Conservation (phyloP, 1,140 invertebrate genomes). For the Temnothorax longispinosus region DNA sequence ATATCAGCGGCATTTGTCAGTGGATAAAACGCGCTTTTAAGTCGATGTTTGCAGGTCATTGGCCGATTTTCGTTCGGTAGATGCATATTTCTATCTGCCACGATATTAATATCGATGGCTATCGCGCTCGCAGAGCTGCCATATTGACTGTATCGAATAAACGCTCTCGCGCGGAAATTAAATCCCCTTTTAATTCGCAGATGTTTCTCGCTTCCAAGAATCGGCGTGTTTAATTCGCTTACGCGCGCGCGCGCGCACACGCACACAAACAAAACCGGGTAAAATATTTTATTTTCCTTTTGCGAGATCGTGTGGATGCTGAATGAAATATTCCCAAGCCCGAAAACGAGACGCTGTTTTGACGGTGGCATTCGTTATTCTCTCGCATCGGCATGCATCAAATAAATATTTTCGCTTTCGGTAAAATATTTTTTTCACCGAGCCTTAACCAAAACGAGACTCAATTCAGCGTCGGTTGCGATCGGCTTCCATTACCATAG, state of each 20-base stretch:
- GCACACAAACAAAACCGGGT: neutral
- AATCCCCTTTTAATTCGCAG: slow-evolving; percentile 58
- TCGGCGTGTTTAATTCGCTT: slow-evolving; percentile 40
- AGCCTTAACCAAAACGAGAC: slow-evolving; percentile 30
- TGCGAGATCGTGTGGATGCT: neutral
- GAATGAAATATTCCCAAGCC: slow-evolving; percentile 42
- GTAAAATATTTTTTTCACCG: slow-evolving; percentile 45
- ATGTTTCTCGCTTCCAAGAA: slow-evolving; percentile 55
- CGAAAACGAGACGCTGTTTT: slow-evolving; percentile 39
- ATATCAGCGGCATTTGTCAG: neutral
- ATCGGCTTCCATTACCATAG: slow-evolving; percentile 14
- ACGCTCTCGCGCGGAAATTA: slow-evolving; percentile 59
- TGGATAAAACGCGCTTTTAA: slow-evolving; percentile 12
- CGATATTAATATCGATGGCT: slow-evolving; percentile 51
- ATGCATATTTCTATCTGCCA: slow-evolving; percentile 27
- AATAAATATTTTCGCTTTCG: slow-evolving; percentile 51
- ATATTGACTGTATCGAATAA: slow-evolving; percentile 55
- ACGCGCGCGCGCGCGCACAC: neutral
- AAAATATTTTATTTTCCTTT: slow-evolving; percentile 50
- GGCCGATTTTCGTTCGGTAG: slow-evolving; percentile 30
- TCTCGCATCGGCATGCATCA: slow-evolving; percentile 16
- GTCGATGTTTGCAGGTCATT: slow-evolving; percentile 13
- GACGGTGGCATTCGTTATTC: slow-evolving; percentile 22
- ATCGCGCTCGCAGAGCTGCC: slow-evolving; percentile 24
- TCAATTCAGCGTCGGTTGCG: neutral